Percentiles rank a stretch among this genome's conserved stretches.
These are phyloP conservation scores for Pipistrellus kuhlii DNA, from an alignment of 2,797 vertebrate species.

Conservation along the genomic window DNA sequence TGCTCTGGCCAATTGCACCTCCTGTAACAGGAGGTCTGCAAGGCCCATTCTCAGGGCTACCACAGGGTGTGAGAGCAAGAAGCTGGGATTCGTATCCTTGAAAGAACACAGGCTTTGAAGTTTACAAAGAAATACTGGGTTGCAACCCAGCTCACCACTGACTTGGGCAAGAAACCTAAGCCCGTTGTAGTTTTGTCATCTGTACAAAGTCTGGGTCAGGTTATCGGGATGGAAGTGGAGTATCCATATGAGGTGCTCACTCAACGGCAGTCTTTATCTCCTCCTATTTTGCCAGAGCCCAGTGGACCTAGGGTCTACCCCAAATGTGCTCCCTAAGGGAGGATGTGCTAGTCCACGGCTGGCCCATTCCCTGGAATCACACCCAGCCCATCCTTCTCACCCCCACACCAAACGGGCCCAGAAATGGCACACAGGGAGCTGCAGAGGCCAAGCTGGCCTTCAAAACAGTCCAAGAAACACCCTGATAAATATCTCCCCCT, in stretches of 20 bases:
- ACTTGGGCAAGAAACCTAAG: not conserved
- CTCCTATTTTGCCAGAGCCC: not conserved
- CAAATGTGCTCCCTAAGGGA: not conserved
- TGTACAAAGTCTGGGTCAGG: not conserved
- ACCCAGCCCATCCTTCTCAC: not conserved
- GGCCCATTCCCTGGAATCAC: not conserved
- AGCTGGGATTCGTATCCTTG: not conserved
- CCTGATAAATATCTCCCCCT: not conserved
- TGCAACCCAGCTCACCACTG: not conserved
- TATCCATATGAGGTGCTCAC: no score
- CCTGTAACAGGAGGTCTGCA: not conserved
- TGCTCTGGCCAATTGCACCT: not conserved
- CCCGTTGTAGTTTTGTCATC: not conserved
- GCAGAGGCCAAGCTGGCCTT: not conserved
- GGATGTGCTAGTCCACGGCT: not conserved
- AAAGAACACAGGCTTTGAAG: not conserved
- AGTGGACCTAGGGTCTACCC: not conserved
- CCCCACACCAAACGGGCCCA: not conserved
- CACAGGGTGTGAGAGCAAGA: not conserved
- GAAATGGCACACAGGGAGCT: not conserved
- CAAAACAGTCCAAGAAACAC: slow-evolving; percentile 15
- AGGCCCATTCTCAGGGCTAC: not conserved
- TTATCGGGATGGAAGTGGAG: not conserved
- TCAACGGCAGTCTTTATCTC: not conserved
- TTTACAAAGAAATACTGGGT: not conserved